Base-by-base conservation (phyloP, 2,797 vertebrate genomes). In the Podargus strigoides region DNA sequence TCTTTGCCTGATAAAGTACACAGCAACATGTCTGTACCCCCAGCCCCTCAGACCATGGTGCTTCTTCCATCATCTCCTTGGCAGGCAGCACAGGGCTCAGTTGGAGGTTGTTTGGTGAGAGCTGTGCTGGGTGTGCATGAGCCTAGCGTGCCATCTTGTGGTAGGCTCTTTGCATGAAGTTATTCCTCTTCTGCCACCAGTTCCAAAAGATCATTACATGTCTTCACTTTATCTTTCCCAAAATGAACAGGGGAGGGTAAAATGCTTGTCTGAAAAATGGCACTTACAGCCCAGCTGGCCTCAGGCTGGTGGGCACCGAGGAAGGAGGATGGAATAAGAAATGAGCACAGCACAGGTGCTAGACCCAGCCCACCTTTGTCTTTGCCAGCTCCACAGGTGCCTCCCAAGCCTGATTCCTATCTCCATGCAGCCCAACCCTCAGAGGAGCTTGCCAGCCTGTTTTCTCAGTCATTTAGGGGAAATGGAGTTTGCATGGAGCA, bases 191-290 rank as follows among this genome's bases (percentile, higher is more conserved):
- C 28, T 39, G 46, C 39, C 47, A 72, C 7, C 14, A 20, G 46
- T 23, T 63, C 62, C 30, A 19, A 14, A 1, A 46, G 26, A 50
- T 12, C 7, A 2, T 0, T 14, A 2, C 1, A 12, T 3, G 16
- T 24, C 21, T 89, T 67, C 64, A 11, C 34, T 85, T 55, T 15
- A 36, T 18, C 11, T 39, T 74, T 74, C n/a, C 28, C 49, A 30
- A 4, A 17, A 34, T 41, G 26, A 32, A 36, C 14, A 74, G 21
- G 20, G n/a, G 28, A 77, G 12, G 26, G 5, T 50, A 34, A 74
- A 87, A 49, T 19, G 15, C 13, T 72, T 28, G 6, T 26, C 3
- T 44, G 53, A 36, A 70, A 85, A 84, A 41, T 1, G 6, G 42
- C 32, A 63, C 41, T 28, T 47, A 3, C 28, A 70, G 19, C 27